Evolutionary conservation across 2,888 invertebrate species (phyloP).

Genomic region (Sclerodermus sp.): DNA sequence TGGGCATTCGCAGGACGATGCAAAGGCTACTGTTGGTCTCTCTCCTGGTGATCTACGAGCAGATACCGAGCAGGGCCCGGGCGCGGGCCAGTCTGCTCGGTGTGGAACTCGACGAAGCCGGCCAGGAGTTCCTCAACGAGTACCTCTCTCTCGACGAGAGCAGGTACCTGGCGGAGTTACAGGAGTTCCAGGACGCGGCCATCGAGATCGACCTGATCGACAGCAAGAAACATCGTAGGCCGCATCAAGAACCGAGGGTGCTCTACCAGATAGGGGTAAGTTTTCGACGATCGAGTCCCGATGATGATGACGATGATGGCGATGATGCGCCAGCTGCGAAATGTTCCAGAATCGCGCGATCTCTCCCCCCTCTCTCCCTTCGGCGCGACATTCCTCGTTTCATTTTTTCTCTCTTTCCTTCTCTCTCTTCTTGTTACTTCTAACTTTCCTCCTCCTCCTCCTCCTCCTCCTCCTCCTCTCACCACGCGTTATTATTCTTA

Average conservation of each 20-base stretch:
- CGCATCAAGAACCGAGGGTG: constrained; percentile 62
- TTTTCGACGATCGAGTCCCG: too few relatives aligned
- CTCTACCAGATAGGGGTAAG: constrained; percentile 78
- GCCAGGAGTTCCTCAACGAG: constrained; percentile 43
- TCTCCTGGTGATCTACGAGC: constrained; percentile 23
- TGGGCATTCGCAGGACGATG: constrained; percentile 10
- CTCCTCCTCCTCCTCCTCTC: too few relatives aligned
- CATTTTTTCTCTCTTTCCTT: too few relatives aligned
- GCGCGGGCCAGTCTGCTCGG: constrained; percentile 34
- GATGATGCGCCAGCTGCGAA: too few relatives aligned
- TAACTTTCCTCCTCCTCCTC: too few relatives aligned
- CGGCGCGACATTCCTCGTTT: too few relatives aligned
- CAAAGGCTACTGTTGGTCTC: constrained; percentile 19
- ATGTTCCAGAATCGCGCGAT: too few relatives aligned
- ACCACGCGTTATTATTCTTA: too few relatives aligned
- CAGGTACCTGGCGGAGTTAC: constrained; percentile 41
- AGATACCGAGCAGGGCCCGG: constrained; percentile 19
- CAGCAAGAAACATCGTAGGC: constrained; percentile 36
- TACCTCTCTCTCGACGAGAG: constrained; percentile 43
- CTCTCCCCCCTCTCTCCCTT: too few relatives aligned
- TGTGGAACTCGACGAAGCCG: constrained; percentile 39
- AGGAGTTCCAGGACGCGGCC: constrained; percentile 45
- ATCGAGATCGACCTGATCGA: constrained; percentile 52
- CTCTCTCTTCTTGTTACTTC: too few relatives aligned
- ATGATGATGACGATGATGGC: too few relatives aligned